A percentile compares a stretch with the other conserved stretches of the same genome.
phyloP scores from a whole-genome alignment of 2,888 invertebrate genomes.

The Caenorhabditis becei region DNA sequence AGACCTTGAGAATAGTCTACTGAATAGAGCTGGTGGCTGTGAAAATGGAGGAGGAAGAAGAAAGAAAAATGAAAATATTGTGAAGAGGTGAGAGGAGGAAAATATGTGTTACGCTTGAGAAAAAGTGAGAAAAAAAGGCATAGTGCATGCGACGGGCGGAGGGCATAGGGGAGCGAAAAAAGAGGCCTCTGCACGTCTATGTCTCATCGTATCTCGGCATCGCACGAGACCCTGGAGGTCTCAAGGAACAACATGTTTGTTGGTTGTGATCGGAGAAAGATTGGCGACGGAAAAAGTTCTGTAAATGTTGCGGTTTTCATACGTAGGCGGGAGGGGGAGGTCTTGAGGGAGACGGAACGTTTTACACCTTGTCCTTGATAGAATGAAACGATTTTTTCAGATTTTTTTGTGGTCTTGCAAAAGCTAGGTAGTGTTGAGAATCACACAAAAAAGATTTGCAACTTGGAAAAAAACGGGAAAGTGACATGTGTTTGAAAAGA shows the following conservation, averaged over 20 bases:
- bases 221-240: constrained; percentile 17
- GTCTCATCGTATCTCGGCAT: constrained; percentile 1
- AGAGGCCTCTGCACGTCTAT: neutral
- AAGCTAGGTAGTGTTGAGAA: too few relatives aligned
- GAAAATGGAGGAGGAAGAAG: neutral
- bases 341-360: too few relatives aligned
- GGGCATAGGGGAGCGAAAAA: constrained; percentile 36
- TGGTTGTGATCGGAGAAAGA: neutral
- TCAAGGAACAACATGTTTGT: neutral
- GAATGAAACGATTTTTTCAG: too few relatives aligned
- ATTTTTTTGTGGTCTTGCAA: too few relatives aligned
- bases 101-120: constrained; percentile 27
- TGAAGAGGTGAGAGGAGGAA: neutral
- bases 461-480: too few relatives aligned
- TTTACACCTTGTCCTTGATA: too few relatives aligned
- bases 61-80: neutral
- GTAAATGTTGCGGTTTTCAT: too few relatives aligned
- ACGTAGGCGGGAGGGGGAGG: too few relatives aligned
- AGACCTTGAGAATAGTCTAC: neutral
- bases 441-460: too few relatives aligned
- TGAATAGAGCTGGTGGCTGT: neutral
- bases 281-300: neutral
- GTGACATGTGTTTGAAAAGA: too few relatives aligned
- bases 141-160: constrained; percentile 50
- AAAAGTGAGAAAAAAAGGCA: constrained; percentile 34